Evolutionary conservation across 2,797 vertebrate species (phyloP), one percentile per base, ranked within the genome.

Genomic region (Mycteria americana): DNA sequence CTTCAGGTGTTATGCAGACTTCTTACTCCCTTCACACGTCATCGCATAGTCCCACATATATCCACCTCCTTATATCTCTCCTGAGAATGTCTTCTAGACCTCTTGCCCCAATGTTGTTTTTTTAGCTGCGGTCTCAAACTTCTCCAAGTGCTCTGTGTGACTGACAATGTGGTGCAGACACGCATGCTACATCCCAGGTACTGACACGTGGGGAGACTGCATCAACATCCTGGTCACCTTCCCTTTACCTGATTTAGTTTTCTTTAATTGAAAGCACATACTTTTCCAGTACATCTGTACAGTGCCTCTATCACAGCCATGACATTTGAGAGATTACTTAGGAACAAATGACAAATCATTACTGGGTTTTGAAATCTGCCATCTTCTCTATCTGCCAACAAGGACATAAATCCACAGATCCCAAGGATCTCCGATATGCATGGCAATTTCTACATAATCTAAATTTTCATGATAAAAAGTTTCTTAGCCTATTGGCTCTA

Each of bases 171-270:
- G 31, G 14, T 2, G 6, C 35, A 73, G 60, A 67, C 51, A 31
- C 6, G 2, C 60, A 41, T 30, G 35, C 13, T 33, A 7, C 25
- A 37, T 8, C 5, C 43, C 28, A 64, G 10, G 18, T 57, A 54
- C 18, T 1, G 2, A 51, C n/a, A 30, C 0, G 0, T 5, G 43
- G 22, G 27, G 63, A 69, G 23, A 3, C 21, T 51, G 22, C 48
- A 43, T 3, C 33, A 67, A 6, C 31, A 28, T 10, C 51, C 57
- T 53, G 53, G 45, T 68, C 67, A 35, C 17, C n/a, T 68, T 33
- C 18, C 27, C n/a, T 56, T 80, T 19, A 63, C 8, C 30, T 10
- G 7, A 37, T 30, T 10, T 24, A 11, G 12, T 62, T 76, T 62
- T 65, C 33, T 67, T 81, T 51, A 24, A 35, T 8, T 21, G n/a